Evolutionary conservation across 2,797 vertebrate genomes (phyloP).

Genomic region (Hipposideros larvatus): DNA sequence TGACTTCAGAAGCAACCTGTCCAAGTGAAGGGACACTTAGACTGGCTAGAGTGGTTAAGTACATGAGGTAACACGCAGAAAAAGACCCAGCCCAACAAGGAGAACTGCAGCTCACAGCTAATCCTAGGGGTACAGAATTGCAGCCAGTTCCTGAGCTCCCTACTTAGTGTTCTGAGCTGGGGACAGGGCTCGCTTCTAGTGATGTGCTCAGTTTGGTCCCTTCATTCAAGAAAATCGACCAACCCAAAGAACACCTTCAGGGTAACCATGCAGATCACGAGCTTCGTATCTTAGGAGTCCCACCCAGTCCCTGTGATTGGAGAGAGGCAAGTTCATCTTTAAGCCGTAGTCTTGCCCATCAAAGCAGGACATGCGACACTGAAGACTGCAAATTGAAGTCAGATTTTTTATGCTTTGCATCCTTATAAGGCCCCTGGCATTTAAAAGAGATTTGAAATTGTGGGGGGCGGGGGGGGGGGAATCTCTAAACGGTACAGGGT

Average conservation of each 20-base stretch:
- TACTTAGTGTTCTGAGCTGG: background rate
- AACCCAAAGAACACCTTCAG: background rate
- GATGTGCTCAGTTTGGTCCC: slow-evolving; percentile 3
- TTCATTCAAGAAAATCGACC: background rate
- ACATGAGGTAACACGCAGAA: background rate
- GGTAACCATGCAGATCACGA: background rate
- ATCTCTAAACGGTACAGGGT: background rate
- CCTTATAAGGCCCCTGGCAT: slow-evolving; percentile 47
- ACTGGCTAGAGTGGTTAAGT: background rate
- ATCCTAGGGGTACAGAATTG: background rate
- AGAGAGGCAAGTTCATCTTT: background rate
- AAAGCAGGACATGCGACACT: background rate
- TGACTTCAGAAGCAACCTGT: slow-evolving; percentile 7
- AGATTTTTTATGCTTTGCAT: slow-evolving; percentile 30
- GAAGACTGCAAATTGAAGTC: slow-evolving; percentile 69
- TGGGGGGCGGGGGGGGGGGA: too few relatives aligned
- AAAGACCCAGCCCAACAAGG: background rate
- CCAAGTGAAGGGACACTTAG: background rate
- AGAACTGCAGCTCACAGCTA: background rate
- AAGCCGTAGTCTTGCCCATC: background rate
- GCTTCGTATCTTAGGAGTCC: background rate
- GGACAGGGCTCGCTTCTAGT: background rate
- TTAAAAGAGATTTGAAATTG: slow-evolving; percentile 54
- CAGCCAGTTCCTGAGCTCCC: background rate
- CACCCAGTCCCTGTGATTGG: background rate